These are phyloP conservation scores for Rhinichthys osculus DNA, from an alignment of 2,797 vertebrate genomes.

Conservation along the genomic window DNA sequence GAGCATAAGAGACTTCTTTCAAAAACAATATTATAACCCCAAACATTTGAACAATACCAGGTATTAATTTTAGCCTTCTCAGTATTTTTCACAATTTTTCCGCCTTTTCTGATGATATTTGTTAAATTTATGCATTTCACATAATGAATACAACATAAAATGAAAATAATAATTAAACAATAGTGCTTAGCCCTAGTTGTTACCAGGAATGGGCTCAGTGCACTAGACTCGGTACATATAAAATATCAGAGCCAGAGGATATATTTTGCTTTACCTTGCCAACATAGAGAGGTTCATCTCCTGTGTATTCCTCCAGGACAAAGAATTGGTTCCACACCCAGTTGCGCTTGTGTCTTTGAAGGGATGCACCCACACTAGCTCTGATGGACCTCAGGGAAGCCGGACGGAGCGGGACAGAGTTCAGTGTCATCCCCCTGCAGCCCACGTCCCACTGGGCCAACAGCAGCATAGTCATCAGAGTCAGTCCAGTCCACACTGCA, in stretches of 20 bases:
- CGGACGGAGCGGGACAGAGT: conserved; percentile 73
- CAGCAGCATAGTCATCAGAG: conserved; percentile 78
- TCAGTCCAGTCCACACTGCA: conserved; percentile 67
- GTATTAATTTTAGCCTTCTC: not conserved
- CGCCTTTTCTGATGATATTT: not conserved
- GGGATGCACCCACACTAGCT: conserved; percentile 47
- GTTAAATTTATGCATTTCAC: not conserved
- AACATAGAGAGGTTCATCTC: conserved; percentile 90
- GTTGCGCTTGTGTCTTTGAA: conserved; percentile 84
- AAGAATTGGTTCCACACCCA: conserved; percentile 99
- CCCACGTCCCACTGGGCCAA: conserved; percentile 82
- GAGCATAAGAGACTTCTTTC: not conserved
- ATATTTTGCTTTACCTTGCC: conserved; percentile 84
- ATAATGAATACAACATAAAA: not conserved
- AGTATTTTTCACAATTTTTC: not conserved
- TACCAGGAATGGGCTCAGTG: not conserved
- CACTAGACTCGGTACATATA: not conserved
- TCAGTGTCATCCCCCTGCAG: conserved; percentile 78
- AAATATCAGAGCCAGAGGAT: not conserved
- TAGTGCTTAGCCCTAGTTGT: not conserved
- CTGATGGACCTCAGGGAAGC: conserved; percentile 58
- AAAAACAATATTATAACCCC: not conserved
- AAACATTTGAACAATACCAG: not conserved
- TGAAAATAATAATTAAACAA: not conserved
- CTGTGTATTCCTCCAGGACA: conserved; percentile 91